A percentile compares a stretch with the other conserved stretches of the same genome.
Conservation (phyloP, 2,888 invertebrate species). For the Drosophila differens region DNA sequence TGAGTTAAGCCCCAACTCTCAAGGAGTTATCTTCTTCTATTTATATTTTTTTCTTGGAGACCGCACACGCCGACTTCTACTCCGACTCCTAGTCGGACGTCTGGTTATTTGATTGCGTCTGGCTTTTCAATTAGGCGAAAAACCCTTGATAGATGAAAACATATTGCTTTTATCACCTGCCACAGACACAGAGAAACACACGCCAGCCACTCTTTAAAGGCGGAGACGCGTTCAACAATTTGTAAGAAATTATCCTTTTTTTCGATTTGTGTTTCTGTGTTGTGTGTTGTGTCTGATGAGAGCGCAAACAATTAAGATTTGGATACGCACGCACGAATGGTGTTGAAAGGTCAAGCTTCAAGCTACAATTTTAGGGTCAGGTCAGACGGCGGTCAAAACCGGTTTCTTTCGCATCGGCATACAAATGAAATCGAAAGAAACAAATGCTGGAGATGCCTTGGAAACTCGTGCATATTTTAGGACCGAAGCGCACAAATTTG, state of each 20-base stretch:
- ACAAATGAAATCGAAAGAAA: constrained; percentile 32
- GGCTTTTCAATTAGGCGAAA: constrained; percentile 49
- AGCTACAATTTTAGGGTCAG: constrained; percentile 7
- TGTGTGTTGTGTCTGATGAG: constrained; percentile 17
- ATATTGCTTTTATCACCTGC: constrained; percentile 69
- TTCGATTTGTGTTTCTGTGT: constrained; percentile 7
- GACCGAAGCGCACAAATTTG: constrained; percentile 55
- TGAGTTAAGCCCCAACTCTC: constrained; percentile 3
- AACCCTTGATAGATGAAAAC: constrained; percentile 51
- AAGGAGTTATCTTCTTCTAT: constrained; percentile 26
- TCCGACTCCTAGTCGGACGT: neutral
- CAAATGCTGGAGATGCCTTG: constrained; percentile 26
- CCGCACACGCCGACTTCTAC: constrained; percentile 42
- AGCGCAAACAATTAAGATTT: constrained; percentile 64
- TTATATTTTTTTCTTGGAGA: constrained; percentile 2
- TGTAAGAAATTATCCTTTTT: constrained; percentile 64
- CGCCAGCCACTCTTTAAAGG: constrained; percentile 1
- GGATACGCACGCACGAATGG: constrained; percentile 58
- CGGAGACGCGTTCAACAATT: constrained; percentile 39
- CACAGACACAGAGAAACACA: constrained; percentile 27
- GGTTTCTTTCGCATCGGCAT: constrained; percentile 21
- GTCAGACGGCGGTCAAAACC: constrained; percentile 42
- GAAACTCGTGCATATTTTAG: constrained; percentile 39
- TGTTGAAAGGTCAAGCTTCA: constrained; percentile 54
- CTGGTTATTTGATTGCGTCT: constrained; percentile 17